Conservation (phyloP, 2,797 vertebrate genomes). For the Hippocampus kuda region DNA sequence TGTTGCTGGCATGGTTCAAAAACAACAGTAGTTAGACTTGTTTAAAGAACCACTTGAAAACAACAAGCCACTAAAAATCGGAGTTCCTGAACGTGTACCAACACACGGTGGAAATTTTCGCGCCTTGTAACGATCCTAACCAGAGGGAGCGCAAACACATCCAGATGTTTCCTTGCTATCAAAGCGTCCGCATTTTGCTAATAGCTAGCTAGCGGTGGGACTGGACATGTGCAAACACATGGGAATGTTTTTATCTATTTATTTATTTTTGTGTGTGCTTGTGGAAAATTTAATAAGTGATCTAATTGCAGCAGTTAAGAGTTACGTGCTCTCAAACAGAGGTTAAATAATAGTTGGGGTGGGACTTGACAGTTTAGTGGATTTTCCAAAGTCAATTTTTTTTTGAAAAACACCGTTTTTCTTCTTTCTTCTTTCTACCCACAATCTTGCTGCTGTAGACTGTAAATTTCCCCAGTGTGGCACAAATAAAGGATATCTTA, state of each 20-base stretch:
- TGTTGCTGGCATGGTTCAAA: too few relatives aligned
- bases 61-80: not conserved
- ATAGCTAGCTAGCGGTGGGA: not conserved
- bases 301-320: not conserved
- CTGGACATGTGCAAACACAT: not conserved
- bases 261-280: not conserved
- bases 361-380: not conserved
- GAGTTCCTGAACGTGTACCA: not conserved
- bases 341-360: not conserved
- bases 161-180: not conserved
- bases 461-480: too few relatives aligned
- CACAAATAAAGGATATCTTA: too few relatives aligned
- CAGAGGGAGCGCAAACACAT: not conserved
- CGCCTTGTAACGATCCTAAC: not conserved
- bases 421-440: too few relatives aligned
- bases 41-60: not conserved
- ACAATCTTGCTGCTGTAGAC: too few relatives aligned
- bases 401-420: too few relatives aligned
- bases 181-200: not conserved
- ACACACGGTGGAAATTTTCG: not conserved
- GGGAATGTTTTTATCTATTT: not conserved
- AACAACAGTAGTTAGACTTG: too few relatives aligned
- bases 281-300: not conserved
- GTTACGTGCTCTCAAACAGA: not conserved
- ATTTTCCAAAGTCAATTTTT: not conserved